Conservation (phyloP, 2,797 vertebrate genomes). For the Hoplostethus mediterraneus region DNA sequence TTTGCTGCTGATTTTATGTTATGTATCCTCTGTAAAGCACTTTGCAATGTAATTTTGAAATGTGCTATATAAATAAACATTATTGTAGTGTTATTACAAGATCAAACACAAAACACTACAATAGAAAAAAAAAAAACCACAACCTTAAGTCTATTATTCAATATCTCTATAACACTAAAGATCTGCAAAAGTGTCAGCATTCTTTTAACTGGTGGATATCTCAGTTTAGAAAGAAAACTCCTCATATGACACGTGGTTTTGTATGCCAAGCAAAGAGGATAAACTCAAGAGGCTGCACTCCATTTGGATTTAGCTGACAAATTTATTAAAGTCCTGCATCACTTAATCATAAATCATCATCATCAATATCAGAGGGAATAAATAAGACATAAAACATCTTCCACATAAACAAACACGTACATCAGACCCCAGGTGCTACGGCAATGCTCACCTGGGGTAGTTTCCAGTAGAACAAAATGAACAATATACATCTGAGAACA, state of each 20-base stretch:
- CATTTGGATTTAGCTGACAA: constrained; percentile 87
- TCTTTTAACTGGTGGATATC: too few relatives aligned
- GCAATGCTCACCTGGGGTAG: constrained; percentile 52
- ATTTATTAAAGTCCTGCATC: constrained; percentile 93
- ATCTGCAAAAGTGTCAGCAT: too few relatives aligned
- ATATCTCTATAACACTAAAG: too few relatives aligned
- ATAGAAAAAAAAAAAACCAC: too few relatives aligned
- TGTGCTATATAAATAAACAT: too few relatives aligned
- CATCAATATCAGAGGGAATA: constrained; percentile 89
- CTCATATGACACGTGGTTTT: background rate
- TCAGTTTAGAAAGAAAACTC: too few relatives aligned
- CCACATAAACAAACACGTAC: constrained; percentile 87
- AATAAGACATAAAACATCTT: constrained; percentile 92
- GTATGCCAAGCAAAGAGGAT: constrained; percentile 30
- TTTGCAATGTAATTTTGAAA: too few relatives aligned
- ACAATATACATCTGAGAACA: constrained; percentile 83
- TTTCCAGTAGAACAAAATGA: constrained; percentile 76
- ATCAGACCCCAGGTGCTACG: constrained; percentile 60
- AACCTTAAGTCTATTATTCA: too few relatives aligned
- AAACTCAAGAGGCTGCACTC: constrained; percentile 26
- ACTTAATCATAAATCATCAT: constrained; percentile 77
- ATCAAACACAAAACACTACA: too few relatives aligned
- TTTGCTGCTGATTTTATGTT: too few relatives aligned
- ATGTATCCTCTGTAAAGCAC: too few relatives aligned
- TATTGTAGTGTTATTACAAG: too few relatives aligned